Base-by-base conservation (phyloP, 2,797 vertebrate species). In the Enteromius viviparus region DNA sequence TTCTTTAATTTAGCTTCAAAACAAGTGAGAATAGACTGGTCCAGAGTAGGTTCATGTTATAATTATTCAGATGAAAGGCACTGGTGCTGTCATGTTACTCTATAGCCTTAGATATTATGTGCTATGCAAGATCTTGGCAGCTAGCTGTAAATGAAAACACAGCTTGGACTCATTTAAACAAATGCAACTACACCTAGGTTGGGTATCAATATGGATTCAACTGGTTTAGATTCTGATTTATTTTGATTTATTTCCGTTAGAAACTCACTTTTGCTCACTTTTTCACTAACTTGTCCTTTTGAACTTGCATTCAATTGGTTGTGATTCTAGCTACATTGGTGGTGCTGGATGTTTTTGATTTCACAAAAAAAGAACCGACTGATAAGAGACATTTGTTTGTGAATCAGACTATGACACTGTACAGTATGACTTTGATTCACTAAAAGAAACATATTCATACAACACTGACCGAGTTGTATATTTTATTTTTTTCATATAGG, bases 1-100 rank as follows among this genome's bases (percentile, higher is more conserved):
- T 91, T 26, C 91, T 82, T 69, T 90, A 85, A 91, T 93, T 91
- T 92, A 83, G 87, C 81, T 88, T 84, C 86, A 88, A 87, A 92
- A 91, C 88, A 91, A 91, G 89, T 87, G 53, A 85, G 86, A 89
- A 86, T 89, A 89, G 88, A 91, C 55, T 45, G 1, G n/a, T 79
- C 53, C 71, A 70, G 78, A 84, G 87, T 83, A 75, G 83, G 78
- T 80, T 87, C 65, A 76, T 87, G 75, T 88, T 86, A 60, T 86
- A 77, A 88, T 82, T 83, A 69, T 53, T 89, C 74, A 87, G 88
- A 89, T 70, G 34, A 84, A 89, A 80, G 60, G 71, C 70, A 60
- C 49, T 77, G 82, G 85, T 85, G 83, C 64, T 76, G 68, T 78
- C 11, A 40, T 66, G 49, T 82, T 80, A 76, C 71, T 76, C 40